These are phyloP conservation scores for Masnerella sp. DNA, from an alignment of 2,888 invertebrate species.

Conservation along the genomic window DNA sequence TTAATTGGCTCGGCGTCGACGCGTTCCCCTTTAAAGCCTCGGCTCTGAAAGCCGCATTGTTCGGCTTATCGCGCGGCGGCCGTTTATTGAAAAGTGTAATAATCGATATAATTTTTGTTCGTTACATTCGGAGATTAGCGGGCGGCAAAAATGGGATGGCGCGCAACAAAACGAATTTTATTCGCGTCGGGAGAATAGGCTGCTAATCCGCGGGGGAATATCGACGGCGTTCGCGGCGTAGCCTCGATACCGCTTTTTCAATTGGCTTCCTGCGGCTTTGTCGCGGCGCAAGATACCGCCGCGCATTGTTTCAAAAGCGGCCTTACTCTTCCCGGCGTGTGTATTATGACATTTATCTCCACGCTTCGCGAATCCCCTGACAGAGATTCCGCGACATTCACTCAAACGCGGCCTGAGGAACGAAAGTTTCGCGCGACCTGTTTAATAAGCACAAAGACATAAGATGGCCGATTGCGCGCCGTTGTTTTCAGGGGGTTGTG, in stretches of 20 bases:
- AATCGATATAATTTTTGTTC: slow-evolving; percentile 53
- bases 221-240: slow-evolving; percentile 56
- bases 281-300: slow-evolving; percentile 63
- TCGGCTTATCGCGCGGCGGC: slow-evolving; percentile 19
- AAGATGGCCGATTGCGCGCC: slow-evolving; percentile 16
- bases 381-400: slow-evolving; percentile 55
- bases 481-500: slow-evolving; percentile 5
- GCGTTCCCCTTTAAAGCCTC: too few species aligned
- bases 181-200: slow-evolving; percentile 22
- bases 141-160: slow-evolving; percentile 38
- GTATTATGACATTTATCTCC: slow-evolving; percentile 65
- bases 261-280: slow-evolving; percentile 68
- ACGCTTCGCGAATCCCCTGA: slow-evolving; percentile 60
- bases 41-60: slow-evolving; percentile 20
- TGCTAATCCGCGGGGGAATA: slow-evolving; percentile 65
- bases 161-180: slow-evolving; percentile 54
- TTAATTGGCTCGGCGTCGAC: too few species aligned
- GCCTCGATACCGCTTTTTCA: slow-evolving; percentile 71
- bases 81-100: slow-evolving; percentile 40
- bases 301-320: slow-evolving; percentile 63
- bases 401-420: slow-evolving; percentile 40
- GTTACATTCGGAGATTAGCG: slow-evolving; percentile 55
- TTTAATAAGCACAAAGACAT: slow-evolving; percentile 24
- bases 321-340: slow-evolving; percentile 59
- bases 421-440: slow-evolving; percentile 53